A percentile compares a stretch with the other conserved stretches of the same genome.
Conservation (phyloP, 2,797 vertebrate species). For the Sternarchorhynchus goeldii region DNA sequence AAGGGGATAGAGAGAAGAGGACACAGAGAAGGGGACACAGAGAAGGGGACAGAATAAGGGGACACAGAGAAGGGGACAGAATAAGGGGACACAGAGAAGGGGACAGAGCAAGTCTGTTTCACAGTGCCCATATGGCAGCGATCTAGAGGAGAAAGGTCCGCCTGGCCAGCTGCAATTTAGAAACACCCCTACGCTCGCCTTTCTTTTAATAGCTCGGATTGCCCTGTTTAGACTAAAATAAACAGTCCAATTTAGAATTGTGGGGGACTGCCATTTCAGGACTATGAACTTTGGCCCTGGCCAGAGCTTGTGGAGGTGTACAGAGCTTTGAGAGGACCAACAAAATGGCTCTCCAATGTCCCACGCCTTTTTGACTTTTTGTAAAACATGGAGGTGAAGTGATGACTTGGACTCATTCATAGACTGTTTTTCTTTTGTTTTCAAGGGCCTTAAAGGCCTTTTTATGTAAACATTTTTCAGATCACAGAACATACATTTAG, state of each 20-base stretch:
- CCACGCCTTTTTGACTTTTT: background rate
- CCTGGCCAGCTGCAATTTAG: conserved; percentile 84
- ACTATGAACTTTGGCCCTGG: conserved; percentile 75
- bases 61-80: conserved; percentile 50
- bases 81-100: conserved; percentile 65
- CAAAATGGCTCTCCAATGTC: conserved; percentile 7
- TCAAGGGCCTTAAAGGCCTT: too few relatives aligned
- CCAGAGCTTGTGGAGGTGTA: conserved; percentile 70
- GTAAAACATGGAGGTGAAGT: background rate
- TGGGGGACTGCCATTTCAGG: conserved; percentile 76
- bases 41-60: too few relatives aligned
- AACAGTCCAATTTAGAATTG: conserved; percentile 77
- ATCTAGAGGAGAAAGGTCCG: conserved; percentile 76
- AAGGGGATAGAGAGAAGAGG: too few relatives aligned
- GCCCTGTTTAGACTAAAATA: conserved; percentile 85
- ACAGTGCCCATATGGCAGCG: conserved; percentile 83
- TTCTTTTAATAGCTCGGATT: conserved; percentile 89
- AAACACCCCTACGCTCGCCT: conserved; percentile 78
- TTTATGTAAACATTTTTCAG: too few relatives aligned
- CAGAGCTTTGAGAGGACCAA: conserved; percentile 28
- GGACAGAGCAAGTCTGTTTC: conserved; percentile 61
- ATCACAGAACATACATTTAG: too few relatives aligned
- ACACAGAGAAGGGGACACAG: too few relatives aligned
- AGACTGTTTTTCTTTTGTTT: too few relatives aligned
- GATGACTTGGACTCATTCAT: too few relatives aligned